phyloP scores from a whole-genome alignment of 2,797 vertebrate genomes.

The Lacerta bilineata region DNA sequence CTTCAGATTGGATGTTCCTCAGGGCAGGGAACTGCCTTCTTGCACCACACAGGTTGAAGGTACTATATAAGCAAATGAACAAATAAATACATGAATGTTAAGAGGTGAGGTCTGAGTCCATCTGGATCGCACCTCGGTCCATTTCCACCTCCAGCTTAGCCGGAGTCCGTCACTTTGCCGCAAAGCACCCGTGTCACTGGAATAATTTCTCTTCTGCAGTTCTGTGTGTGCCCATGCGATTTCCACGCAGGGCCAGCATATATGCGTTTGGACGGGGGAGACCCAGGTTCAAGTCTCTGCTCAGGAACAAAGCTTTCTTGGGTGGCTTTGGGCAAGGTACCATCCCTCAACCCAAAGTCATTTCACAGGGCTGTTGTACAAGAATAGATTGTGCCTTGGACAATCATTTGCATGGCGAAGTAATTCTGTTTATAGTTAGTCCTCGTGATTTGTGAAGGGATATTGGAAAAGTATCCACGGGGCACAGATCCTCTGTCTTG shows the following conservation, averaged over 20 bases:
- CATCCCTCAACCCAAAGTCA: neutral
- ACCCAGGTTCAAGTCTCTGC: neutral
- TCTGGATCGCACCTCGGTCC: neutral
- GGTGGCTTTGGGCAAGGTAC: neutral
- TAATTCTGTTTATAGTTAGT: neutral
- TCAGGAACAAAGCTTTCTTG: neutral
- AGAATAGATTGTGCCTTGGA: no score
- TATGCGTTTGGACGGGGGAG: neutral
- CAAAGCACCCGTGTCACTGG: neutral
- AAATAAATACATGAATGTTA: neutral
- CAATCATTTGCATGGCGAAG: neutral
- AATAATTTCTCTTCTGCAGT: neutral
- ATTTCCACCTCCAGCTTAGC: slow-evolving; percentile 3
- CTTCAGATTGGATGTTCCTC: neutral
- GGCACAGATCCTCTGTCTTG: neutral
- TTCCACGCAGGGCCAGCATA: neutral
- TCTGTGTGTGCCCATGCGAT: neutral
- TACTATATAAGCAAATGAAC: neutral
- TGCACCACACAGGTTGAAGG: no score
- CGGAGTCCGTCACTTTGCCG: slow-evolving; percentile 11
- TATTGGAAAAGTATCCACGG: neutral
- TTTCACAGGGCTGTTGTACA: neutral
- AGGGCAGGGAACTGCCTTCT: neutral
- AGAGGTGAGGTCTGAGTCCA: neutral
- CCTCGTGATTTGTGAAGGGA: neutral